Conservation (phyloP, 2,888 invertebrate genomes). For the Neria commutata region DNA sequence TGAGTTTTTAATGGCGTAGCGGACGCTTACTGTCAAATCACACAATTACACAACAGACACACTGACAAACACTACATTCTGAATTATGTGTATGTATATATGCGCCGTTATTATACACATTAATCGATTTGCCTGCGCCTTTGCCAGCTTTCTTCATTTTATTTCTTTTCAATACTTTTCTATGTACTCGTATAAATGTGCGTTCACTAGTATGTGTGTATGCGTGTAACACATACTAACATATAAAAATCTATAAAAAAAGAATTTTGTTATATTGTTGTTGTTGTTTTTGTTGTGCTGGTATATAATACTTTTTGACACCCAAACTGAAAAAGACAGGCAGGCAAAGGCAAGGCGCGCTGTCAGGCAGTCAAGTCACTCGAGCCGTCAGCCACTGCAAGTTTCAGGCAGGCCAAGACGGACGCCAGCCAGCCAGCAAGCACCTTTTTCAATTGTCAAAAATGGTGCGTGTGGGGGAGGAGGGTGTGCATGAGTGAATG, state of each 20-base stretch:
- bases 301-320: neutral
- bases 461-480: conserved; percentile 35
- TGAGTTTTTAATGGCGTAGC: conserved; percentile 53
- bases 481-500: conserved; percentile 27
- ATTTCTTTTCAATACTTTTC: conserved; percentile 16
- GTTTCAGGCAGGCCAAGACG: no score
- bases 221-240: neutral
- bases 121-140: conserved; percentile 54
- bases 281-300: neutral
- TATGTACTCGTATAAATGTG: neutral
- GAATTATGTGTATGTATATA: neutral
- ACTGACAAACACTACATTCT: neutral
- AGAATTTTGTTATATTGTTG: neutral
- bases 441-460: conserved; percentile 32
- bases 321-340: neutral
- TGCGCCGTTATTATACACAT: neutral
- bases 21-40: neutral
- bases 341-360: no score
- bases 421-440: neutral
- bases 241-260: neutral
- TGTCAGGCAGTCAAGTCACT: no score
- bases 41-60: conserved; percentile 2
- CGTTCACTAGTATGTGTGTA: no score
- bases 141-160: conserved; percentile 22
- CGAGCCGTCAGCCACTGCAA: no score